Evolutionary conservation across 2,797 vertebrate genomes (phyloP), one percentile per base, ranked within the genome.

Genomic region (Galago senegalensis): DNA sequence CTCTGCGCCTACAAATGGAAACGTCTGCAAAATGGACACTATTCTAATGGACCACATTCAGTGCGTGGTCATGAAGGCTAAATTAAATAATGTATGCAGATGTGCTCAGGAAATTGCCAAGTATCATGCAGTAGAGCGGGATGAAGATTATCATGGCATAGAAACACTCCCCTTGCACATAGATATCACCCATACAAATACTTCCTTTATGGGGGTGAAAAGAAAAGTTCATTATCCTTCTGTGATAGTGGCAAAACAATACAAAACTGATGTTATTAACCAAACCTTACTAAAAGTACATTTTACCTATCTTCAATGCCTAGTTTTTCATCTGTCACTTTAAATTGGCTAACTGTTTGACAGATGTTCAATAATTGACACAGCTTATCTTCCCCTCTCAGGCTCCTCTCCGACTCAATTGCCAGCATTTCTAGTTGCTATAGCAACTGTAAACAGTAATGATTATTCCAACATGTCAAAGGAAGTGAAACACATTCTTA

Each of bases 311-410:
- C 69, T 70, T 87, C 93, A 56, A 73, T 76, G 93, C 34, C 93
- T 7, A 96, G 97, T 91, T 96, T 65, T 83, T 82, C 89, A 89
- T 29, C 95, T 96, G 95, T 91, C 40, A 96, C 90, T 96, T 77
- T 53, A 43, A 92, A 95, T 58, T 43, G 96, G 93, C 87, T 56
- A 77, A 94, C 58, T 65, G 89, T 98, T 89, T 95, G 98, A 98
- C 97, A 98, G 97, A 93, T 98, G 98, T 58, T 97, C 97, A 98
- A 95, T 97, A 97, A 97, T 93, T 98, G 98, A 96, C 94, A 96
- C 31, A 94, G 86, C 97, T 98, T 97, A 97, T 98, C 98, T 98
- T 93, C 77, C 0, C 0, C 91, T 85, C 96, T 83, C 98, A 98
- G 98, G 94, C 95, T 86, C 75, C 96, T 95, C 98, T 89, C 90